Evolutionary conservation across 2,888 invertebrate genomes (phyloP).

Genomic region (Sialis lutaria): DNA sequence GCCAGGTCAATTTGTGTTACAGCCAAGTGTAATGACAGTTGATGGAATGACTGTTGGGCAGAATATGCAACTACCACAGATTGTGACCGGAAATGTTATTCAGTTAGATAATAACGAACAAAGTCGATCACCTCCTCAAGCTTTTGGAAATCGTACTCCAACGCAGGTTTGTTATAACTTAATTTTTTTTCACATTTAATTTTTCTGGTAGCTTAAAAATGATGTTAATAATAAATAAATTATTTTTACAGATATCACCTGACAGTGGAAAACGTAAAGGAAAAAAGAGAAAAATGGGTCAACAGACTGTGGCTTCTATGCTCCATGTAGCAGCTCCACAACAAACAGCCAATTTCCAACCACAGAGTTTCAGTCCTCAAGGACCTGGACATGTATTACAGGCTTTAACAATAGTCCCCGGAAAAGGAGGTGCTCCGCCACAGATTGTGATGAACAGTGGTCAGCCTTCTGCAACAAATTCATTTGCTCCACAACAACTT

Average conservation of each 20-base stretch:
- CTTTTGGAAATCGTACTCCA: slow-evolving; percentile 18
- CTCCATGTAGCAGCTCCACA: slow-evolving; percentile 50
- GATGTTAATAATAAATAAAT: too few species aligned
- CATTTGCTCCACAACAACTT: slow-evolving; percentile 47
- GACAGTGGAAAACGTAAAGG: slow-evolving; percentile 46
- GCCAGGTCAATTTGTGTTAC: slow-evolving; percentile 60
- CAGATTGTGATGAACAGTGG: slow-evolving; percentile 60
- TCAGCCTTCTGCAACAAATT: slow-evolving; percentile 33
- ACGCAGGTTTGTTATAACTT: slow-evolving; percentile 5
- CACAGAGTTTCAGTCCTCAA: slow-evolving; percentile 57
- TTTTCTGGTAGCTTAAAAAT: too few species aligned
- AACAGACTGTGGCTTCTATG: slow-evolving; percentile 51
- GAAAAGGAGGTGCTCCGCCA: slow-evolving; percentile 52
- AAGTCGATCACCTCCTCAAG: slow-evolving; percentile 14
- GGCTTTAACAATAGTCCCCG: slow-evolving; percentile 59
- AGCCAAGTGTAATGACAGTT: slow-evolving; percentile 59
- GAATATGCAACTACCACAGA: slow-evolving; percentile 49
- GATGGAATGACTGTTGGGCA: slow-evolving; percentile 54
- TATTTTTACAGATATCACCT: slow-evolving; percentile 32
- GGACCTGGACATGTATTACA: slow-evolving; percentile 54
- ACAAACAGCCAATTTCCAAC: slow-evolving; percentile 41
- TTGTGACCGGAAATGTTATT: slow-evolving; percentile 45
- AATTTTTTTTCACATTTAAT: too few species aligned
- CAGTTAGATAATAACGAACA: slow-evolving; percentile 38
- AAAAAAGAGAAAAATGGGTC: slow-evolving; percentile 56